These are phyloP conservation scores for Notodonta dromedarius DNA, from an alignment of 2,888 invertebrate species.

Conservation along the genomic window DNA sequence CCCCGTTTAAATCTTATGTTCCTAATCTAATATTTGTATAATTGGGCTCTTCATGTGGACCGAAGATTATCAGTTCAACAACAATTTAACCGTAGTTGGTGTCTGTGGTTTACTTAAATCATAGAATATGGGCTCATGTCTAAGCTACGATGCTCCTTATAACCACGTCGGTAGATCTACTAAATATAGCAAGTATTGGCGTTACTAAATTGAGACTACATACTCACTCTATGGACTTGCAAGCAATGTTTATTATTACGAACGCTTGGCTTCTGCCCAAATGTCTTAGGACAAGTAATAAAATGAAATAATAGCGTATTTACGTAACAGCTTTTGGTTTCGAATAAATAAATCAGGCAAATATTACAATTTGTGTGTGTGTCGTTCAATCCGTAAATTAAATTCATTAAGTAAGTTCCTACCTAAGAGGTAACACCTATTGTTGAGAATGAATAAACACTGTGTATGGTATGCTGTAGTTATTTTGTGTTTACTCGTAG, in stretches of 20 bases:
- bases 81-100: too few relatives aligned
- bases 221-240: slow-evolving; percentile 16
- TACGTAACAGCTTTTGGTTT: slow-evolving; percentile 15
- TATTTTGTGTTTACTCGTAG: too few relatives aligned
- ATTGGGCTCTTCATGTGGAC: too few relatives aligned
- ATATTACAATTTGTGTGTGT: too few relatives aligned
- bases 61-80: too few relatives aligned
- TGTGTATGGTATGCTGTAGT: too few relatives aligned
- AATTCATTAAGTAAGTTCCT: too few relatives aligned
- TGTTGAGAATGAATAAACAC: too few relatives aligned
- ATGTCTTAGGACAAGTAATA: slow-evolving; percentile 24
- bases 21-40: too few relatives aligned
- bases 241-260: slow-evolving; percentile 21
- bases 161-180: slow-evolving; percentile 29
- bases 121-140: slow-evolving; percentile 16
- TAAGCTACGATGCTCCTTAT: slow-evolving; percentile 9
- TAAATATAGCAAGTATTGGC: slow-evolving; percentile 39
- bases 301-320: slow-evolving; percentile 27
- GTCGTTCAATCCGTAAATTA: too few relatives aligned
- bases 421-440: too few relatives aligned
- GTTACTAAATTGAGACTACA: slow-evolving; percentile 30
- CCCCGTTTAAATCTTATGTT: too few relatives aligned
- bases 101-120: background rate
- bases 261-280: slow-evolving; percentile 43
- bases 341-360: slow-evolving; percentile 11